phyloP scores from a whole-genome alignment of 1,140 invertebrate genomes.

The Aphelenchoides fujianensis region DNA sequence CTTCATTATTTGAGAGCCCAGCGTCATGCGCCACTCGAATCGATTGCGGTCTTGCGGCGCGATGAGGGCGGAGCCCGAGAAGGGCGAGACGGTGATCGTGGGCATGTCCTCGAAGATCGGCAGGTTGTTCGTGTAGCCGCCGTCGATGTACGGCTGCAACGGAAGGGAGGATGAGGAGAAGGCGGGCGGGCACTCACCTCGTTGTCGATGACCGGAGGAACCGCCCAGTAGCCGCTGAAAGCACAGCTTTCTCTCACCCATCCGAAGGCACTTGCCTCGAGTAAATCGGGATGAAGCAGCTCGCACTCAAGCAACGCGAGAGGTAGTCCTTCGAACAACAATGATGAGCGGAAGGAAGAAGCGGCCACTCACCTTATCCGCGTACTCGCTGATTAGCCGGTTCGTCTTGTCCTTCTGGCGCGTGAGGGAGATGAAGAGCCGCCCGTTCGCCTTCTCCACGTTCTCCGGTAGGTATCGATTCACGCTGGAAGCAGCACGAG shows the following conservation, averaged over 20 bases:
- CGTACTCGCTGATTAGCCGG: constrained; percentile 33
- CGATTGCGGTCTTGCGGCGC: constrained; percentile 55
- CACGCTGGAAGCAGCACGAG: constrained; percentile 29
- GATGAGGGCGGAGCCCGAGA: constrained; percentile 53
- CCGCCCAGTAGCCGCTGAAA: constrained; percentile 54
- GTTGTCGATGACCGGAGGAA: constrained; percentile 60
- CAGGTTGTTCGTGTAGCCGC: constrained; percentile 64
- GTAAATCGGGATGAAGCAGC: constrained; percentile 65
- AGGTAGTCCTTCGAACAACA: constrained; percentile 31
- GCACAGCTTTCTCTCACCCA: no score
- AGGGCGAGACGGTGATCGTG: constrained; percentile 64
- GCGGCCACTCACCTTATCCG: constrained; percentile 21
- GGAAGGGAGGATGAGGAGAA: constrained; percentile 46
- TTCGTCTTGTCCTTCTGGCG: constrained; percentile 37
- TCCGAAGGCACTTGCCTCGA: no score
- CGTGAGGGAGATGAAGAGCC: constrained; percentile 54
- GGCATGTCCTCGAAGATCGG: constrained; percentile 61
- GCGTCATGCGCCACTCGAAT: constrained; percentile 51
- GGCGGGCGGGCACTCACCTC: constrained; percentile 36
- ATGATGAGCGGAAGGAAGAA: neutral
- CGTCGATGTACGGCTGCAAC: constrained; percentile 64
- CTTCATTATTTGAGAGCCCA: constrained; percentile 49
- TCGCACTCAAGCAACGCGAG: constrained; percentile 62
- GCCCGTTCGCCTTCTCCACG: constrained; percentile 34
- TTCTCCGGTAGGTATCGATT: constrained; percentile 52